Conservation (phyloP, 2,113 vertebrate genomes). For the Osmerus eperlanus region DNA sequence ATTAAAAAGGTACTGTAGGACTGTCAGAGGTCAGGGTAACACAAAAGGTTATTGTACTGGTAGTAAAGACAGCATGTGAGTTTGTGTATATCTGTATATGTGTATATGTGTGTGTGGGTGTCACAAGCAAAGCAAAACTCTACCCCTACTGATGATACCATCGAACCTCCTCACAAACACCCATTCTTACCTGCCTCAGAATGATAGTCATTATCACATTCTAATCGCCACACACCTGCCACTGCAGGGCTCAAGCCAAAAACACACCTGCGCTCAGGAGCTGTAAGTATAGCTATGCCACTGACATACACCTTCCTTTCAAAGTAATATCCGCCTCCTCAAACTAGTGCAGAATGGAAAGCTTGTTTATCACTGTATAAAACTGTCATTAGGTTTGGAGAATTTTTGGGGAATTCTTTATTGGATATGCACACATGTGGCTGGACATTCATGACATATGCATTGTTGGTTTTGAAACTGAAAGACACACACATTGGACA, state of each 20-base stretch:
- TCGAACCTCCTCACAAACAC: constrained; percentile 27
- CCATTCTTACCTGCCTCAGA: constrained; percentile 49
- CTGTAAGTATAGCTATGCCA: constrained; percentile 47
- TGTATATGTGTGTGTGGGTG: not conserved
- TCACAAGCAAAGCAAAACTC: too few relatives aligned
- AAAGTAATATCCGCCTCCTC: constrained; percentile 38
- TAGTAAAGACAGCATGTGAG: constrained; percentile 1
- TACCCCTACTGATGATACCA: too few relatives aligned
- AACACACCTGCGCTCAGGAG: constrained; percentile 58
- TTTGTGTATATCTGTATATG: constrained; percentile 4
- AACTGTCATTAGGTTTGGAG: too few relatives aligned
- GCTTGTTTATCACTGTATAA: too few relatives aligned
- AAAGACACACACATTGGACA: too few relatives aligned
- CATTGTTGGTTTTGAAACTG: too few relatives aligned
- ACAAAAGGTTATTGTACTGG: too few relatives aligned
- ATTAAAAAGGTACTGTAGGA: not conserved
- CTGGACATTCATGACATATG: too few relatives aligned
- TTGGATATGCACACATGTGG: too few relatives aligned
- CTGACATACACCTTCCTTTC: not conserved
- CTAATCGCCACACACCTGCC: constrained; percentile 59
- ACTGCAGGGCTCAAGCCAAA: constrained; percentile 42
- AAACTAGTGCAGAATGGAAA: too few relatives aligned
- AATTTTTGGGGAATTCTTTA: too few relatives aligned
- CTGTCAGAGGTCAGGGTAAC: not conserved
- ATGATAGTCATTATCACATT: constrained; percentile 64